Evolutionary conservation across 2,113 vertebrate genomes (phyloP).

Genomic region (Mobula hypostoma): DNA sequence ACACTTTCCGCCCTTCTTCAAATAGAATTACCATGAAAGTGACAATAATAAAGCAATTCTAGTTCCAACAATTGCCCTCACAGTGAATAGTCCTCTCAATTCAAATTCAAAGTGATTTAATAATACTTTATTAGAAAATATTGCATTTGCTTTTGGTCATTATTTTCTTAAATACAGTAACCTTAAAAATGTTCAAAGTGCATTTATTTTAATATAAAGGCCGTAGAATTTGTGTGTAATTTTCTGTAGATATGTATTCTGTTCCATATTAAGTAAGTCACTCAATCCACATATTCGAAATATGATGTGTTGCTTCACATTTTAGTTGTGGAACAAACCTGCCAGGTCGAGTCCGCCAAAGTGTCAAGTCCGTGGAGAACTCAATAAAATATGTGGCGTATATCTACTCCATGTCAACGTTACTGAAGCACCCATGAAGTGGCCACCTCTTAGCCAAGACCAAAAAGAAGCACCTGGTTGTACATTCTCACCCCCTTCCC

Average conservation of each 20-base stretch:
- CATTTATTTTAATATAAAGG: not conserved
- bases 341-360: not conserved
- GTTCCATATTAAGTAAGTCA: no score
- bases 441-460: not conserved
- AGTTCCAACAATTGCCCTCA: not conserved
- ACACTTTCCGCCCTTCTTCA: no score
- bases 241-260: not conserved
- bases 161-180: not conserved
- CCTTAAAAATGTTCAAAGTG: slow-evolving; percentile 20
- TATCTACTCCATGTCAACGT: not conserved
- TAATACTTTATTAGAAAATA: slow-evolving; percentile 16
- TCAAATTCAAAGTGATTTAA: not conserved
- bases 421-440: not conserved
- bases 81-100: not conserved
- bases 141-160: not conserved
- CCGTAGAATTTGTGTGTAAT: not conserved
- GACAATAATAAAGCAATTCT: no score
- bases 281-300: no score
- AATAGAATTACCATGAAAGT: no score
- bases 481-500: no score
- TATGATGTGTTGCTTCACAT: not conserved
- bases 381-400: no score
- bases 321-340: not conserved
- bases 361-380: not conserved
- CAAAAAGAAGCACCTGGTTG: not conserved